These are phyloP conservation scores for Anoplophora glabripennis DNA, from an alignment of 1,140 invertebrate genomes.

Conservation along the genomic window DNA sequence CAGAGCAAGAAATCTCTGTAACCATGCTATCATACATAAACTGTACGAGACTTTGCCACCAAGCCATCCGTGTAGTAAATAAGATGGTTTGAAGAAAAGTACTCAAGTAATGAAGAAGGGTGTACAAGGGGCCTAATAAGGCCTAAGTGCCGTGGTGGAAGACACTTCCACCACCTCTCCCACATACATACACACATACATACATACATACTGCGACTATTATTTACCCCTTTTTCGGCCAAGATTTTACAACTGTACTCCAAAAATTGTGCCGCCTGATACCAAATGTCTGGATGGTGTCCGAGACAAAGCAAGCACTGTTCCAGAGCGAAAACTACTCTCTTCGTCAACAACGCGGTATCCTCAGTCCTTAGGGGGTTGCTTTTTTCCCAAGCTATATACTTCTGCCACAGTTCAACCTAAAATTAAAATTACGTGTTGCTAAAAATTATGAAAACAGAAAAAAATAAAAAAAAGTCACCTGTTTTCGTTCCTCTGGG, in stretches of 20 bases:
- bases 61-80: no score
- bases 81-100: no score
- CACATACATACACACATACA: no score
- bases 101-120: no score
- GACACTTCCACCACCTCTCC: no score
- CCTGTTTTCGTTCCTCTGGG: constrained; percentile 91
- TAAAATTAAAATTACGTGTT: constrained; percentile 44
- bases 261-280: constrained; percentile 94
- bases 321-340: constrained; percentile 98
- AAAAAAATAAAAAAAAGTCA: constrained; percentile 46
- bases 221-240: constrained; percentile 86
- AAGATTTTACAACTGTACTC: constrained; percentile 91
- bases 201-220: not conserved
- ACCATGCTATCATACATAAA: no score
- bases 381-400: constrained; percentile 94
- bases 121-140: no score
- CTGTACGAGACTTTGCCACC: no score
- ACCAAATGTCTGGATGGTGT: constrained; percentile 98
- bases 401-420: constrained; percentile 99
- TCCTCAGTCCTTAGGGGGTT: constrained; percentile 97
- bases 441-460: not conserved
- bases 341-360: constrained; percentile 82
- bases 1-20: no score
- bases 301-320: constrained; percentile 94
- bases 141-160: no score